These are phyloP conservation scores for Hexactinellida sp. DNA, from an alignment of 37 sponge, comb jelly and placozoan genomes.

Conservation along the genomic window DNA sequence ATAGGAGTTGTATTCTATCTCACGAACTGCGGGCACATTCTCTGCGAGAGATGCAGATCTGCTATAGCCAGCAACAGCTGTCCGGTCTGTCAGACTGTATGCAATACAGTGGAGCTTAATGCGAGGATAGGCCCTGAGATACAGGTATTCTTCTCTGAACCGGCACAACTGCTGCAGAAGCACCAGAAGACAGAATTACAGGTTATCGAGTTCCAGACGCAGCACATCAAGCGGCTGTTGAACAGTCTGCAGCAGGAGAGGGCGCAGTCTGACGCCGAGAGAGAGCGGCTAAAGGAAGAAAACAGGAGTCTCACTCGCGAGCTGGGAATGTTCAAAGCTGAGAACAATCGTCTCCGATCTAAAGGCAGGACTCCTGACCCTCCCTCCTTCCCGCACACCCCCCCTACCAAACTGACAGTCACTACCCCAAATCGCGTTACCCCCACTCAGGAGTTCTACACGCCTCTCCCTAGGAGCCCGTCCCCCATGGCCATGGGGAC, in stretches of 20 bases:
- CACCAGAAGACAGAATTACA: neutral
- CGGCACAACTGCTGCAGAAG: neutral
- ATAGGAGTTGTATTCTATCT: neutral
- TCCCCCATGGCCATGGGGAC: neutral
- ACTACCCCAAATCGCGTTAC: neutral
- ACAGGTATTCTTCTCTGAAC: neutral
- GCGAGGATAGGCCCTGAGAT: neutral
- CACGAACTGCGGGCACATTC: neutral
- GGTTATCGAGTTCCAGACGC: neutral
- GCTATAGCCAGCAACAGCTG: neutral
- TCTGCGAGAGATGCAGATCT: neutral
- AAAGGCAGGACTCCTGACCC: neutral
- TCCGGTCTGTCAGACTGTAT: neutral
- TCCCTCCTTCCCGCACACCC: neutral
- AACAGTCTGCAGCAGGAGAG: conserved; percentile 8
- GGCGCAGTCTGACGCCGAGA: neutral
- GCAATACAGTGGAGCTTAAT: conserved; percentile 10
- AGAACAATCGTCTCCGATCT: conserved; percentile 1
- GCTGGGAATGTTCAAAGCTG: neutral
- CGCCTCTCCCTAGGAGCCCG: neutral
- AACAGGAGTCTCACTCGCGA: neutral
- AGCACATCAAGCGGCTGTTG: neutral
- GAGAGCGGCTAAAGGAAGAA: neutral
- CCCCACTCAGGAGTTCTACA: conserved; percentile 10
- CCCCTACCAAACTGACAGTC: neutral